Conservation (phyloP, 2,797 vertebrate species). For the Oreochromis mossambicus region DNA sequence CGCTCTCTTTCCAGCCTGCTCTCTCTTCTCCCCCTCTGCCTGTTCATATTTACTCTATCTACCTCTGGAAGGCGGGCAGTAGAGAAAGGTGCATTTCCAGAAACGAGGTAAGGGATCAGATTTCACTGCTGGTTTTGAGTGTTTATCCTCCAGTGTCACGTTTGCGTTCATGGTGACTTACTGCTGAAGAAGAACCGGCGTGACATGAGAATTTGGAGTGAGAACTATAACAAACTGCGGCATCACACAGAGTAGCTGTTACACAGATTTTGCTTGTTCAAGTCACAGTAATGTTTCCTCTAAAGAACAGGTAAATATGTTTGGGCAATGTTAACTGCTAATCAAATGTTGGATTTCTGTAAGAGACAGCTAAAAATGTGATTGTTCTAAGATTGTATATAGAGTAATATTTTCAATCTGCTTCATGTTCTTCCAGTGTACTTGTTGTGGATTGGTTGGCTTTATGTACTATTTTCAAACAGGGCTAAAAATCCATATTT, state of each 20-base stretch:
- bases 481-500: background rate
- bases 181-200: constrained; percentile 6
- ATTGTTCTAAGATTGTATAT: background rate
- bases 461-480: background rate
- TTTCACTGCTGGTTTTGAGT: constrained; percentile 2
- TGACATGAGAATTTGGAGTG: background rate
- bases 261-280: background rate
- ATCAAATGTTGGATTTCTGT: background rate
- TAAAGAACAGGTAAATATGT: constrained; percentile 43
- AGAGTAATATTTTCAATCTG: background rate
- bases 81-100: constrained; percentile 58
- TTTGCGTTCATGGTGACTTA: constrained; percentile 15
- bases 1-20: constrained; percentile 34
- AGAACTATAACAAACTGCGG: background rate
- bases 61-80: constrained; percentile 54
- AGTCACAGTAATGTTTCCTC: constrained; percentile 25
- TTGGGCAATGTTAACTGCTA: background rate
- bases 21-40: constrained; percentile 34
- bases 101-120: constrained; percentile 70
- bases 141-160: background rate
- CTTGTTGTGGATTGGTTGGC: background rate
- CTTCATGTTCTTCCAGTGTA: background rate
- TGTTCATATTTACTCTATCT: constrained; percentile 39
- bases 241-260: background rate
- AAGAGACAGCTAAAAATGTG: background rate